Evolutionary conservation across 92 coral and sea anemone species (phyloP), one percentile per base, ranked within the genome.

Genomic region (Micromussa lordhowensis): DNA sequence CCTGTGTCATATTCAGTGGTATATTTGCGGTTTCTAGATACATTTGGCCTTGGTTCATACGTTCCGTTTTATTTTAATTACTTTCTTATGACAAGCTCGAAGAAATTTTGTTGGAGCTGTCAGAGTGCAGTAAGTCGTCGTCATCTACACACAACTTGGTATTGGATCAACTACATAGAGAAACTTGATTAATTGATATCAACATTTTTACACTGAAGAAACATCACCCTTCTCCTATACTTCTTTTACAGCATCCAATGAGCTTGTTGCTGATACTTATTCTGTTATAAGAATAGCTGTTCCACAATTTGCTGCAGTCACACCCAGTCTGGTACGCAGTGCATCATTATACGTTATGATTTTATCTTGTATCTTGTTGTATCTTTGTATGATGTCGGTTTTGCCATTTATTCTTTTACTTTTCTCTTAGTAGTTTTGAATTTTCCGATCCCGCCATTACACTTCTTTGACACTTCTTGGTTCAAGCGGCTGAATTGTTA

Each of bases 241-340:
- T 77, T n/a, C 2, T 26, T 63, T 81, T 22, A 35, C 55, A 61
- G 75, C 49, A 77, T 40, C 19, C n/a, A 83, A 66, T 38, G 68
- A 77, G 83, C 64, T 77, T n/a, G 22, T 77, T 13, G 88, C 88
- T 24, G 89, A 86, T 19, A 15, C 83, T 4, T 86, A 77, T 48
- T 86, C 89, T 78, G 76, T 86, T 7, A 49, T 86, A 51, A 63
- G 54, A 53, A 63, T 30, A 77, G 89, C 83, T 48, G 64, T 86
- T 18, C 35, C 83, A 21, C 76, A 77, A 8, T 61, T 68, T 21
- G 78, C 40, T 51, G 1, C 66, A 34, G 32, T 48, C 19, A 38
- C 38, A 44, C n/a, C 11, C 58, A 36, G 40, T 26, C 5, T 76
- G 55, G 88, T 84, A 75, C 75, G 81, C 17, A 9, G 76, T 13